phyloP scores from a whole-genome alignment of 2,797 vertebrate species.

The Tauraco hartlaubi region DNA sequence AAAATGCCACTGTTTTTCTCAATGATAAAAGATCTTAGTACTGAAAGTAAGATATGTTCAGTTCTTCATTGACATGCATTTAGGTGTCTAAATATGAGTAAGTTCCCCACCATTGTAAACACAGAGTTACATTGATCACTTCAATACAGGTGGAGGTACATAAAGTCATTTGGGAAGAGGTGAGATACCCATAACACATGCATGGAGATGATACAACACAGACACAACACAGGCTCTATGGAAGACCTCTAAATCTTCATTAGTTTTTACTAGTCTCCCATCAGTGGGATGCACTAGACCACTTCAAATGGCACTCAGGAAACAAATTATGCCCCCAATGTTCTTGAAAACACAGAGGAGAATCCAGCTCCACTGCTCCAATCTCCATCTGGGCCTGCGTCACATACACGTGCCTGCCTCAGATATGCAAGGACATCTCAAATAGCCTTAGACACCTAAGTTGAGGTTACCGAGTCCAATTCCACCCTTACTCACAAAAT shows the following conservation, averaged over 20 bases:
- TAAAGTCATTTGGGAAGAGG: background rate
- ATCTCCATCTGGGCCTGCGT: background rate
- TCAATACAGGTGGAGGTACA: background rate
- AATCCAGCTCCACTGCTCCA: background rate
- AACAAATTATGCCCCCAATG: background rate
- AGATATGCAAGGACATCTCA: background rate
- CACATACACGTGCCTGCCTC: background rate
- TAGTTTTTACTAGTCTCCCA: background rate
- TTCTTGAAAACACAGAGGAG: background rate
- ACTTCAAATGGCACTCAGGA: background rate
- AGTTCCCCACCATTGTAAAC: background rate
- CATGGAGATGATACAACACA: background rate
- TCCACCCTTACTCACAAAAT: background rate
- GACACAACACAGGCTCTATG: background rate
- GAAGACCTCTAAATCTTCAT: background rate
- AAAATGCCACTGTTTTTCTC: background rate
- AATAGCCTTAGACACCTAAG: background rate
- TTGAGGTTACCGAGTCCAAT: background rate
- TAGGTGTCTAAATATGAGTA: background rate
- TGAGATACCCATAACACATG: background rate
- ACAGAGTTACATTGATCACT: background rate
- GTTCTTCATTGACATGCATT: background rate
- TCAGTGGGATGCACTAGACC: background rate
- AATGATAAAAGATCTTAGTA: background rate
- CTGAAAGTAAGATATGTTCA: background rate